Evolutionary conservation across 2,888 invertebrate species (phyloP).

Genomic region (Romanomermis culicivorax): DNA sequence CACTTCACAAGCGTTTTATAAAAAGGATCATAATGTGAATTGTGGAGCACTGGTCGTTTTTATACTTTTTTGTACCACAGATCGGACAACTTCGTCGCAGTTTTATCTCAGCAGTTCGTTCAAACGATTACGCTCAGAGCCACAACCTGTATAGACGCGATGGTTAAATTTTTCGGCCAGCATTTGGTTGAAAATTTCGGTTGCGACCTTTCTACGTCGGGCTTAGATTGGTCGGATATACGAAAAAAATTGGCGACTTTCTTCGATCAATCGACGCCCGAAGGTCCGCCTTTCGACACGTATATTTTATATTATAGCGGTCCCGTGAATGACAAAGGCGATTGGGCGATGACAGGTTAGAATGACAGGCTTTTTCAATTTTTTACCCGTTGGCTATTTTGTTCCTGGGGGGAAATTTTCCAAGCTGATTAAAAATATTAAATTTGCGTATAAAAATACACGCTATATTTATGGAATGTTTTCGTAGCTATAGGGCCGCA

Average conservation of each 20-base stretch:
- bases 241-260: conserved; percentile 14
- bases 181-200: conserved; percentile 30
- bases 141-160: conserved; percentile 22
- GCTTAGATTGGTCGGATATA: conserved; percentile 20
- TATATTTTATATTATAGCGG: conserved; percentile 31
- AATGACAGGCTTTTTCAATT: no score
- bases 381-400: background rate
- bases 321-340: conserved; percentile 28
- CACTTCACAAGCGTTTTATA: no score
- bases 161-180: conserved; percentile 27
- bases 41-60: no score
- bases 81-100: conserved; percentile 17
- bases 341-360: conserved; percentile 30
- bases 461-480: no score
- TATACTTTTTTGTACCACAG: conserved; percentile 13
- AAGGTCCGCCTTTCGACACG: conserved; percentile 30
- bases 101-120: conserved; percentile 21
- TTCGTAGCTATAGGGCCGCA: no score
- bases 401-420: background rate
- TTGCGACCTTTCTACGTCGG: conserved; percentile 29
- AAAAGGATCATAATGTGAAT: no score
- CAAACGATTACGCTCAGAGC: conserved; percentile 23
- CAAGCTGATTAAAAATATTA: no score
- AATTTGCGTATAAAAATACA: no score
- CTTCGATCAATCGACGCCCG: conserved; percentile 25